These are phyloP conservation scores for Sphenopsis melanotis DNA, from an alignment of 2,797 vertebrate genomes.

Conservation along the genomic window DNA sequence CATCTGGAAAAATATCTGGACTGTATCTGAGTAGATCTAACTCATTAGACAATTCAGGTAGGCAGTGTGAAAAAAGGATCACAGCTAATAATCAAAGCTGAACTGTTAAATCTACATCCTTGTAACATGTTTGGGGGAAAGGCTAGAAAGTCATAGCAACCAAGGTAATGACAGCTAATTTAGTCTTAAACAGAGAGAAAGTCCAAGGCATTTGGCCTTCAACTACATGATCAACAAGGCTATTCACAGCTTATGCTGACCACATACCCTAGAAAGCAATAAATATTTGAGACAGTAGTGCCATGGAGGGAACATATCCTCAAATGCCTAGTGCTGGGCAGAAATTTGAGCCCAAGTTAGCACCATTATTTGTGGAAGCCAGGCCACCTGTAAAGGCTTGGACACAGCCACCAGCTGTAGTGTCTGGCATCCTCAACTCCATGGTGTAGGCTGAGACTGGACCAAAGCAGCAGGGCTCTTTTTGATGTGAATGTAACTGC, in stretches of 20 bases:
- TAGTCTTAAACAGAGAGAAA: not conserved
- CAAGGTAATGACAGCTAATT: not conserved
- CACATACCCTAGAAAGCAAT: not conserved
- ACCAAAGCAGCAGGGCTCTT: not conserved
- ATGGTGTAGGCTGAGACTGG: not conserved
- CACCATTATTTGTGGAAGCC: not conserved
- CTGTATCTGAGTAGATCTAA: not conserved
- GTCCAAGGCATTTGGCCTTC: not conserved
- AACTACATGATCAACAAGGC: not conserved
- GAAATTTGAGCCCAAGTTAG: not conserved
- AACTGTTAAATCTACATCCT: not conserved
- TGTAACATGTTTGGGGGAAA: rapidly evolving
- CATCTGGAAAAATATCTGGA: not conserved
- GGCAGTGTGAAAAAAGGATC: not conserved
- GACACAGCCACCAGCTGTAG: not conserved
- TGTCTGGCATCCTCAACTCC: no score
- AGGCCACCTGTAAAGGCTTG: not conserved
- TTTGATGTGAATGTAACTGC: not conserved
- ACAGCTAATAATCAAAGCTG: not conserved
- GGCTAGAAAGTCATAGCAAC: not conserved
- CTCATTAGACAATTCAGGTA: rapidly evolving
- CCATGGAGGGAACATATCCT: not conserved
- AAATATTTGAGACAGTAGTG: not conserved
- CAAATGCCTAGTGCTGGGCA: not conserved
- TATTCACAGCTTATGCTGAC: not conserved